phyloP scores from a whole-genome alignment of 2,888 invertebrate species.

The Acleris holmiana region DNA sequence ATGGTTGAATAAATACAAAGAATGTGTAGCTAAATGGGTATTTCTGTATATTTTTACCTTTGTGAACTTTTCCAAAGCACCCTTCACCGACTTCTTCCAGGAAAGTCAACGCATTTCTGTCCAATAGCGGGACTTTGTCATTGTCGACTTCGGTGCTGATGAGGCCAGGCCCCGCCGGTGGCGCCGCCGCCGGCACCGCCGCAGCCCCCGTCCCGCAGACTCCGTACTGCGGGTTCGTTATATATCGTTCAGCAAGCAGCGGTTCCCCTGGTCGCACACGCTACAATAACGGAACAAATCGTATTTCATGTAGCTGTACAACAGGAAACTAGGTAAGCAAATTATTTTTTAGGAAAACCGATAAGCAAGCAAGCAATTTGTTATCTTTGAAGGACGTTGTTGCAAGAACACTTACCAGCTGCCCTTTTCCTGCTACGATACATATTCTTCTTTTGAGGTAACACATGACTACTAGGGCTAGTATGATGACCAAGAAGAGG shows the following conservation, averaged over 20 bases:
- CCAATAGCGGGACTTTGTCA: conserved; percentile 85
- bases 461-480: conserved; percentile 53
- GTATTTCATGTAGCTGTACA: conserved; percentile 37
- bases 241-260: conserved; percentile 89
- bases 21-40: neutral
- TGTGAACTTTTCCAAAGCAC: conserved; percentile 94
- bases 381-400: conserved; percentile 29
- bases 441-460: conserved; percentile 68
- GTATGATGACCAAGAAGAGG: conserved; percentile 56
- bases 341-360: conserved; percentile 11
- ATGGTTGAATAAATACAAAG: neutral
- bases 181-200: conserved; percentile 44
- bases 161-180: conserved; percentile 46
- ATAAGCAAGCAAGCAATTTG: conserved; percentile 12
- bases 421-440: conserved; percentile 70
- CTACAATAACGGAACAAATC: conserved; percentile 62
- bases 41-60: conserved; percentile 83
- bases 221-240: conserved; percentile 91
- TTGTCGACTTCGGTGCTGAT: conserved; percentile 57
- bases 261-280: conserved; percentile 84
- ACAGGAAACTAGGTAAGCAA: conserved; percentile 31
- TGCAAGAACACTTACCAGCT: conserved; percentile 62
- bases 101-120: conserved; percentile 87
- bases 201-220: conserved; percentile 69
- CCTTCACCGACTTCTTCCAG: conserved; percentile 93